These are phyloP conservation scores for Masticophis lateralis DNA, from an alignment of 2,797 vertebrate species.

Conservation along the genomic window DNA sequence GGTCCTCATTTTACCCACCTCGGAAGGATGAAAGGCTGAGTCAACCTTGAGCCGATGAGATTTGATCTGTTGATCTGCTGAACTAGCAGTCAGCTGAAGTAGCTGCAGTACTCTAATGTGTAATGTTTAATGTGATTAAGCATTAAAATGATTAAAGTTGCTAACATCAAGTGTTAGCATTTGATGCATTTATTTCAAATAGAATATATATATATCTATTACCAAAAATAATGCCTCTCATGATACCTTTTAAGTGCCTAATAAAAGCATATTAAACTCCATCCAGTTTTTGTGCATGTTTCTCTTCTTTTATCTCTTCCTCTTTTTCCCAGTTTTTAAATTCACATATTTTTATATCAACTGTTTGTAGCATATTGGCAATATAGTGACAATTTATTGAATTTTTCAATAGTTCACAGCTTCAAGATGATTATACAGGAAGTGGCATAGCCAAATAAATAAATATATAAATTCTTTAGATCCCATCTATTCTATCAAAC, in stretches of 20 bases:
- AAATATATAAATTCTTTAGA: not conserved
- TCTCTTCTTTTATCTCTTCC: not conserved
- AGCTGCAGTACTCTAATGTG: too few species aligned
- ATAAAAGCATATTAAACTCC: not conserved
- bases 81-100: too few species aligned
- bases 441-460: not conserved
- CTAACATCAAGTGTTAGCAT: not conserved
- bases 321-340: not conserved
- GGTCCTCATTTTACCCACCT: too few species aligned
- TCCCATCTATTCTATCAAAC: not conserved
- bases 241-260: not conserved
- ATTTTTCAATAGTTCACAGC: not conserved
- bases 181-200: not conserved
- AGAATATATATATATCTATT: not conserved
- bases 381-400: not conserved
- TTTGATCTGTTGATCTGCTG: too few species aligned
- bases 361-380: not conserved
- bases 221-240: not conserved
- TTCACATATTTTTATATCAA: not conserved
- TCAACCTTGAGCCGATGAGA: too few species aligned
- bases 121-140: not conserved
- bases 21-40: too few species aligned
- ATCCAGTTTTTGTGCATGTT: not conserved
- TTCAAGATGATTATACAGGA: not conserved
- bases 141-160: not conserved